Conservation (phyloP, 2,888 invertebrate genomes). For the Panorpa germanica region DNA sequence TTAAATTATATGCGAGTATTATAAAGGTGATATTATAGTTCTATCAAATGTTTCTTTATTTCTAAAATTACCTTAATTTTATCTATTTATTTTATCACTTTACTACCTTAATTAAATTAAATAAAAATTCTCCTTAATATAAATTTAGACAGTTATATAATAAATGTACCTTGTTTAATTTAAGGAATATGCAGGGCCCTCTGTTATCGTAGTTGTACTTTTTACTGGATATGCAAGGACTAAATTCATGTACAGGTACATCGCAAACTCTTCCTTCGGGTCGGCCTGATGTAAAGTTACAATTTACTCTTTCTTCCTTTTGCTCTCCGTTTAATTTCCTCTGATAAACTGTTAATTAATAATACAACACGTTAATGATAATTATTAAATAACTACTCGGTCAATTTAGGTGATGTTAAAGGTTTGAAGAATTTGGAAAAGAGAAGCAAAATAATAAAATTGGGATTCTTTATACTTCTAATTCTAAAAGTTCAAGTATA, state of each 20-base stretch:
- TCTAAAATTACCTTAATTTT: too few species aligned
- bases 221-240: constrained; percentile 54
- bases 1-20: constrained; percentile 2
- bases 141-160: constrained; percentile 2
- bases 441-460: too few species aligned
- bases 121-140: too few species aligned
- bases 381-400: constrained; percentile 3
- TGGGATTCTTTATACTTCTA: too few species aligned
- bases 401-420: too few species aligned
- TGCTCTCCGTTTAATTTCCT: constrained; percentile 25
- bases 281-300: constrained; percentile 40
- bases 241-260: constrained; percentile 52
- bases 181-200: constrained; percentile 89
- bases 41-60: background rate
- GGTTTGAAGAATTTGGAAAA: too few species aligned
- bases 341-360: constrained; percentile 15
- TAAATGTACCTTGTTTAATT: constrained; percentile 72
- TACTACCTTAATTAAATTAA: too few species aligned
- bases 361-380: constrained; percentile 8
- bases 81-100: too few species aligned
- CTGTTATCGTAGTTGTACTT: constrained; percentile 75
- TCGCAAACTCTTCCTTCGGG: constrained; percentile 60
- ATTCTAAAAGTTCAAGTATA: too few species aligned
- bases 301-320: constrained; percentile 41
- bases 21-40: constrained; percentile 4